phyloP scores from a whole-genome alignment of 1,140 invertebrate species.

The Drosophila pseudoobscura region DNA sequence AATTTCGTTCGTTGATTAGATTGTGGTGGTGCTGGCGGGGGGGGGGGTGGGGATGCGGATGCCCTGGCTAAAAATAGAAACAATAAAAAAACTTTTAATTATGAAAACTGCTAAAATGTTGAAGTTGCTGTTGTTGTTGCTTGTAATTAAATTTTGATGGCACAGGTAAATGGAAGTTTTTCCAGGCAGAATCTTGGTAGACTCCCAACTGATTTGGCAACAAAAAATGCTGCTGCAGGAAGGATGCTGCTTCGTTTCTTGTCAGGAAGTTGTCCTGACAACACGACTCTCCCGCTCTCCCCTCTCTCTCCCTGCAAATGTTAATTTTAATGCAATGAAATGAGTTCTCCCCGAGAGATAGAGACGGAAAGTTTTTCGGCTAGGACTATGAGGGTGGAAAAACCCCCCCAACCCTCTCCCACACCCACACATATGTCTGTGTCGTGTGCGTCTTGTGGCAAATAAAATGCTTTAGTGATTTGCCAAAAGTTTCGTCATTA shows the following conservation, averaged over 20 bases:
- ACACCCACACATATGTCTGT: constrained; percentile 37
- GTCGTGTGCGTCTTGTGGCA: constrained; percentile 35
- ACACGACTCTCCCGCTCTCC: background rate
- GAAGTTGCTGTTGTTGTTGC: constrained; percentile 6
- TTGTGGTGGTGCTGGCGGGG: constrained; percentile 2
- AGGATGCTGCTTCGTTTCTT: constrained; percentile 20
- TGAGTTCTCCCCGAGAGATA: constrained; percentile 58
- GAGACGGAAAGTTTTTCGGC: constrained; percentile 59
- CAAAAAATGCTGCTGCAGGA: constrained; percentile 26
- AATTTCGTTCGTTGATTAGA: constrained; percentile 67
- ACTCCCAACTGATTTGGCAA: constrained; percentile 52
- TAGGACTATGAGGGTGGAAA: constrained; percentile 60
- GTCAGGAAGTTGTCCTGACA: constrained; percentile 47
- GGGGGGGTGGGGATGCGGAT: constrained; percentile 2
- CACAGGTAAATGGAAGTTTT: constrained; percentile 49
- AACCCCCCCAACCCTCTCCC: background rate
- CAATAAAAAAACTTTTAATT: constrained; percentile 56
- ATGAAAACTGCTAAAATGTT: constrained; percentile 60
- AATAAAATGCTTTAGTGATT: constrained; percentile 77
- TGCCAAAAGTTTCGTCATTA: constrained; percentile 77
- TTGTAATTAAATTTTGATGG: constrained; percentile 65
- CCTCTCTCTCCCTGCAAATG: constrained; percentile 22
- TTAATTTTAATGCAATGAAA: constrained; percentile 77
- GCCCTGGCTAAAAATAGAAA: constrained; percentile 48
- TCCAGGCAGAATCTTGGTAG: constrained; percentile 22